Evolutionary conservation across 2,888 invertebrate genomes (phyloP), one percentile per base, ranked within the genome.

Genomic region (Girardia tigrina): DNA sequence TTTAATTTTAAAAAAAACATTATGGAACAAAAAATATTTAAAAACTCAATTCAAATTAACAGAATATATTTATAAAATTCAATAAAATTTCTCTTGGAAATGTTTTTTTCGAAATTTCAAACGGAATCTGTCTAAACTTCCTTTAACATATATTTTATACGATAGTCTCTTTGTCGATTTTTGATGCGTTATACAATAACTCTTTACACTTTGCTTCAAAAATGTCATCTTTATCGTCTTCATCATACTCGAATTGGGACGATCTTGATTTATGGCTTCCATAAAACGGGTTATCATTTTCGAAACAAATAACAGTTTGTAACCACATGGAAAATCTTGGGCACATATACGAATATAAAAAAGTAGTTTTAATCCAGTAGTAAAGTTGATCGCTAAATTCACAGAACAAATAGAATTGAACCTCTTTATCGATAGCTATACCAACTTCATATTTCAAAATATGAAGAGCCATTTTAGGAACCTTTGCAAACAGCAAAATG

Each of bases 331-430:
- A 56, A 16, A 56, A 56, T 4, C 4, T 56, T n/a, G 56, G 56
- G 23, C 56, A 56, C 56, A 56, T 56, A n/a, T 56, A 56, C 4
- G 6, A 23, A 56, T 56, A 56, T 4, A 56, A 23, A n/a, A 56
- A 56, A 8, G 8, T 20, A n/a, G n/a, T 2, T 56, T 56, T 56
- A 23, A 56, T 56, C 4, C n/a, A 56, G 23, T 56, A 56, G 23
- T 56, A 56, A 56, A 56, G n/a, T 56, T 56, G 56, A 56, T 56
- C 56, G 4, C n/a, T 20, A 56, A 56, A 56, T 56, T 56, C 56
- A 6, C 6, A 12, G n/a, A 56, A 56, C n/a, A 56, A 56, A 56
- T 56, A n/a, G 23, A 56, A 56, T 56, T 56, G n/a, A 12, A 56
- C 23, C 23, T 56, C 56, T 23, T 20, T 4, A n/a, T 56, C n/a